Evolutionary conservation across 92 coral and sea anemone genomes (phyloP).

Genomic region (Epizoanthus stellaris): DNA sequence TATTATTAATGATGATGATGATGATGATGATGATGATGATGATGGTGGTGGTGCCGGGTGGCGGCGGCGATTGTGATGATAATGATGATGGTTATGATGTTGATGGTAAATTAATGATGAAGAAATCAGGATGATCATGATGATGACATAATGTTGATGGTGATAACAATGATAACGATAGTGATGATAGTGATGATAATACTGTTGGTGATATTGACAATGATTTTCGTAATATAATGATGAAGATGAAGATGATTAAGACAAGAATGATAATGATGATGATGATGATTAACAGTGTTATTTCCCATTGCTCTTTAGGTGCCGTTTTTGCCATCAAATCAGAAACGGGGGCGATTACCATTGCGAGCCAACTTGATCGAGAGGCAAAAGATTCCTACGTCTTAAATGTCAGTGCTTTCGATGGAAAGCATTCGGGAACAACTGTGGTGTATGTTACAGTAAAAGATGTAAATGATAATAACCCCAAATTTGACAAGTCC

Average conservation of each 20-base stretch:
- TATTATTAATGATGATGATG: too few relatives aligned
- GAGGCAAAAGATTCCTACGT: slow-evolving; percentile 75
- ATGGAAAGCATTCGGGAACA: slow-evolving; percentile 86
- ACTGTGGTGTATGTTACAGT: slow-evolving; percentile 73
- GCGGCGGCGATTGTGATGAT: too few relatives aligned
- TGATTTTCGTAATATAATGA: slow-evolving; percentile 39
- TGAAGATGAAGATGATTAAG: slow-evolving; percentile 51
- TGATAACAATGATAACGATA: too few relatives aligned
- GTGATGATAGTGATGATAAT: too few relatives aligned
- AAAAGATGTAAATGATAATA: slow-evolving; percentile 82
- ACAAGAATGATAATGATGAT: slow-evolving; percentile 68
- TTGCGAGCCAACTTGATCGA: slow-evolving; percentile 78
- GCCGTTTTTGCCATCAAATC: slow-evolving; percentile 80
- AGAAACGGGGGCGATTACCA: slow-evolving; percentile 77
- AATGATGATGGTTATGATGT: too few relatives aligned
- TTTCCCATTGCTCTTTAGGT: slow-evolving; percentile 70
- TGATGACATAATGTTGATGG: too few relatives aligned
- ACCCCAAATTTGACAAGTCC: slow-evolving; percentile 74
- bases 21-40: too few relatives aligned
- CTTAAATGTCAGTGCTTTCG: slow-evolving; percentile 77
- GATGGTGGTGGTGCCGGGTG: too few relatives aligned
- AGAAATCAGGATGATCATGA: too few relatives aligned
- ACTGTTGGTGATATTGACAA: too few relatives aligned
- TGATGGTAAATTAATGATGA: too few relatives aligned
- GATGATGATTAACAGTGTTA: slow-evolving; percentile 61